Percentiles rank a stretch among this genome's conserved stretches.
phyloP scores from a whole-genome alignment of 2,797 vertebrate genomes.

The Danio kyathit region DNA sequence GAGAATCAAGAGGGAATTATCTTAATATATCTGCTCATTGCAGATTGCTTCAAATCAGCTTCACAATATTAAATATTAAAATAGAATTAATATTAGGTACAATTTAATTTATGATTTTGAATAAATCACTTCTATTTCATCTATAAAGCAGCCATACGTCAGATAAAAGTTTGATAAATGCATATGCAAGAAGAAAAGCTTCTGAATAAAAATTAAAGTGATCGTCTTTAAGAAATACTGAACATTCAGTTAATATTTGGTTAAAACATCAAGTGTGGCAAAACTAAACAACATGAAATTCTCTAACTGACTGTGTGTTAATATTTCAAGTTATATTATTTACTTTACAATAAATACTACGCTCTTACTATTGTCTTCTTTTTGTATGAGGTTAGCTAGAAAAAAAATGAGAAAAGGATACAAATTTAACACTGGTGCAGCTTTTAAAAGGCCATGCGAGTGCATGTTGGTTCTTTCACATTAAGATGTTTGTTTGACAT shows the following conservation, averaged over 20 bases:
- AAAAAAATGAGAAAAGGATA: background rate
- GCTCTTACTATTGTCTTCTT: background rate
- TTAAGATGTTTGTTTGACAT: background rate
- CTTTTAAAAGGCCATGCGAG: background rate
- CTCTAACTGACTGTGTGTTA: background rate
- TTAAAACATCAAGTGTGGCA: background rate
- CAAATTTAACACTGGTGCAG: background rate
- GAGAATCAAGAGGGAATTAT: background rate
- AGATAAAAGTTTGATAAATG: background rate
- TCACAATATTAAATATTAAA: background rate
- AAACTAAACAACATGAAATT: background rate
- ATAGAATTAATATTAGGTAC: too few relatives aligned
- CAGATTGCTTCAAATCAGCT: background rate
- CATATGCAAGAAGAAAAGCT: background rate
- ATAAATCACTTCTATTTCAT: background rate
- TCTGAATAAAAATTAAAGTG: background rate
- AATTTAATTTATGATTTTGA: background rate
- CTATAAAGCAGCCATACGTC: background rate
- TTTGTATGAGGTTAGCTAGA: background rate
- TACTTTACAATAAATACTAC: background rate
- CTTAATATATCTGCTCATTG: background rate
- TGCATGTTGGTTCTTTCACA: background rate
- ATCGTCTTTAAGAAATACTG: background rate
- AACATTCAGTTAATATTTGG: background rate
- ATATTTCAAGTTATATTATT: background rate